These are phyloP conservation scores for Aphelenchoides avenae DNA, from an alignment of 1,140 invertebrate genomes.

Conservation along the genomic window DNA sequence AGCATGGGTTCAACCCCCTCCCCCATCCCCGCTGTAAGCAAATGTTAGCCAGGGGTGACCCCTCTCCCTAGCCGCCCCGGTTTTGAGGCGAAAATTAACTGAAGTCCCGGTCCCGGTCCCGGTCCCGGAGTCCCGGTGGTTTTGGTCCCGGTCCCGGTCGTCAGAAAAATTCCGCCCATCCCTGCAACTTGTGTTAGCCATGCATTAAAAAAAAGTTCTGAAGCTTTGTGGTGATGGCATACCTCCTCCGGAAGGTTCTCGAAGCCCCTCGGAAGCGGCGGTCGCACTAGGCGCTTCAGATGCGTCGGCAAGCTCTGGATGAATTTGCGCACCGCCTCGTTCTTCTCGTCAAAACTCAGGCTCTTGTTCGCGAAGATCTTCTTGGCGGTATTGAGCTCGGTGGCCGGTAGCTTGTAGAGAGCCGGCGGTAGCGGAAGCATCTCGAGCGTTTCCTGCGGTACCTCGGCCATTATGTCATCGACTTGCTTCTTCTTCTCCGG, in stretches of 20 bases:
- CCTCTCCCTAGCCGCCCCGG: too few species aligned
- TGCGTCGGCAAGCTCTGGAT: constrained; percentile 9
- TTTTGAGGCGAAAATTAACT: too few species aligned
- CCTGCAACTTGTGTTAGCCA: too few species aligned
- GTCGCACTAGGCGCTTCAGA: constrained; percentile 13
- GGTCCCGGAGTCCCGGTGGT: too few species aligned
- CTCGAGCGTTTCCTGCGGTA: constrained; percentile 18
- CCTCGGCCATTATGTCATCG: constrained; percentile 5
- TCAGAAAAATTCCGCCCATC: too few species aligned
- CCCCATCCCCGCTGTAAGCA: too few species aligned
- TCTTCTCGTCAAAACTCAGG: constrained; percentile 4
- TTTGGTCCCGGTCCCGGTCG: too few species aligned
- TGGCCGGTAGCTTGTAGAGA: constrained; percentile 11
- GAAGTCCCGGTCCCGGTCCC: too few species aligned
- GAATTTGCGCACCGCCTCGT: constrained; percentile 7
- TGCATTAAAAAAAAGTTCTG: too few species aligned
- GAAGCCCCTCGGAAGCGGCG: constrained; percentile 6
- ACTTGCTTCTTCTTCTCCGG: constrained; percentile 18
- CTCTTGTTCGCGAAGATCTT: constrained; percentile 8
- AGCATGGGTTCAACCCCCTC: too few species aligned
- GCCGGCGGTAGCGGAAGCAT: constrained; percentile 8
- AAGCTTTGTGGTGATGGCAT: too few species aligned
- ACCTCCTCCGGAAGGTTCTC: constrained; percentile 14
- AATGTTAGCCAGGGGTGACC: not conserved
- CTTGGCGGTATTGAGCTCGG: constrained; percentile 1